Percentiles rank a stretch among this genome's conserved stretches.
These are phyloP conservation scores for Paratilapia polleni DNA, from an alignment of 2,113 vertebrate species.

Conservation along the genomic window DNA sequence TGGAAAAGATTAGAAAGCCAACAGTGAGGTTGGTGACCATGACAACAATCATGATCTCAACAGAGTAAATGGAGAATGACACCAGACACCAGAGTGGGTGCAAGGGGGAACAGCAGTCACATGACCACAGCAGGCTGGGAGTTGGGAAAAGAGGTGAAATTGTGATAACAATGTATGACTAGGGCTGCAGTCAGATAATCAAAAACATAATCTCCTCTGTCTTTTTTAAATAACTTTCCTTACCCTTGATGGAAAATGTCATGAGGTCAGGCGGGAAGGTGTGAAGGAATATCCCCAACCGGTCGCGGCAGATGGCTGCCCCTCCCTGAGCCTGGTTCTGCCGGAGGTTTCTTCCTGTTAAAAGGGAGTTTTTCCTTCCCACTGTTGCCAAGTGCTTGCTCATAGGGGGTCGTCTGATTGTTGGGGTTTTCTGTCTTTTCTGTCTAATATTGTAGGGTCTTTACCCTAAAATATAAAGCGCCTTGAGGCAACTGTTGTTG, in stretches of 20 bases:
- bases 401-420: no score
- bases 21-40: conserved; percentile 29
- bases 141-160: not conserved
- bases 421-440: no score
- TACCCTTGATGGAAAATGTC: not conserved
- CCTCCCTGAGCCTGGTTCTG: no score
- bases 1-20: conserved; percentile 25
- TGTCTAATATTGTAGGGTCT: no score
- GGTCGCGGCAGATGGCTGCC: no score
- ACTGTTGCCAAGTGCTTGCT: no score
- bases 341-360: no score
- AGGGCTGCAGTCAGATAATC: not conserved
- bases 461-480: no score
- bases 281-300: no score
- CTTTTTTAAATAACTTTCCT: not conserved
- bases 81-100: not conserved
- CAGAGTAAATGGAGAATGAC: not conserved
- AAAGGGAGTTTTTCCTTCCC: no score
- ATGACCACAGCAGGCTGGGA: not conserved
- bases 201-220: not conserved
- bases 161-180: not conserved
- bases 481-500: no score
- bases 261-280: not conserved
- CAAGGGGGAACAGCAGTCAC: not conserved
- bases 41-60: conserved; percentile 5